These are phyloP conservation scores for Paradoxurus hermaphroditus DNA, from an alignment of 2,113 vertebrate species.

Conservation along the genomic window DNA sequence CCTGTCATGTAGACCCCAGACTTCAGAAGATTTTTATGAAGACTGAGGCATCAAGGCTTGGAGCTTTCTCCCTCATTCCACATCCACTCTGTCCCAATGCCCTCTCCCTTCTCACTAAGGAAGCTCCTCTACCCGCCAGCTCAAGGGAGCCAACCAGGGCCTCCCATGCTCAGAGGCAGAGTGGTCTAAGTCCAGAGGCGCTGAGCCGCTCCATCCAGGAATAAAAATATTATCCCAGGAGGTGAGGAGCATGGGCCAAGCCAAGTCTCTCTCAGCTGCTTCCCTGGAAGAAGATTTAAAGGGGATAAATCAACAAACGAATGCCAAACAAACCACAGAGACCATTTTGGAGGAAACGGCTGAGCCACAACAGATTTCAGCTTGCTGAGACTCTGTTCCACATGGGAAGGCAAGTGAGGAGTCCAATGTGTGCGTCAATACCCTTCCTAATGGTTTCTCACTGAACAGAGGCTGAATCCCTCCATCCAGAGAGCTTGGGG, in stretches of 20 bases:
- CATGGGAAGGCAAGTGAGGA: neutral
- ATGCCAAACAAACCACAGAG: slow-evolving; percentile 46
- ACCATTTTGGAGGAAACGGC: slow-evolving; percentile 52
- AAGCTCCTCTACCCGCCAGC: slow-evolving; percentile 12
- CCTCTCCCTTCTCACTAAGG: neutral
- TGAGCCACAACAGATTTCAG: slow-evolving; percentile 49
- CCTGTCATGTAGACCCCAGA: neutral
- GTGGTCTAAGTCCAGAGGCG: slow-evolving; percentile 56
- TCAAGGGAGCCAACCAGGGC: neutral
- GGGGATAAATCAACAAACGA: slow-evolving; percentile 74
- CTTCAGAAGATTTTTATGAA: neutral
- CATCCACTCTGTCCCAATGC: neutral
- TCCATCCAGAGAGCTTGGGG: neutral
- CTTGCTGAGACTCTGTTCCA: slow-evolving; percentile 26
- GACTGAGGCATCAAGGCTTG: neutral
- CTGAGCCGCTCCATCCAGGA: slow-evolving; percentile 68
- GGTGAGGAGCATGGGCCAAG: slow-evolving; percentile 63
- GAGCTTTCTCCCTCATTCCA: neutral
- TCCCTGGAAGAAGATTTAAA: slow-evolving; percentile 77
- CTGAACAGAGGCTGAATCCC: neutral
- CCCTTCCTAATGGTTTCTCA: neutral
- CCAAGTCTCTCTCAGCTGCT: slow-evolving; percentile 67
- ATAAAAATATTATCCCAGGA: slow-evolving; percentile 75
- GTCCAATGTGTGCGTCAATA: neutral
- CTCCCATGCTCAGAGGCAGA: slow-evolving; percentile 18